Percentiles rank a stretch among this genome's conserved stretches.
Conservation (phyloP, 2,888 invertebrate species). For the Drosophila melanosoma region DNA sequence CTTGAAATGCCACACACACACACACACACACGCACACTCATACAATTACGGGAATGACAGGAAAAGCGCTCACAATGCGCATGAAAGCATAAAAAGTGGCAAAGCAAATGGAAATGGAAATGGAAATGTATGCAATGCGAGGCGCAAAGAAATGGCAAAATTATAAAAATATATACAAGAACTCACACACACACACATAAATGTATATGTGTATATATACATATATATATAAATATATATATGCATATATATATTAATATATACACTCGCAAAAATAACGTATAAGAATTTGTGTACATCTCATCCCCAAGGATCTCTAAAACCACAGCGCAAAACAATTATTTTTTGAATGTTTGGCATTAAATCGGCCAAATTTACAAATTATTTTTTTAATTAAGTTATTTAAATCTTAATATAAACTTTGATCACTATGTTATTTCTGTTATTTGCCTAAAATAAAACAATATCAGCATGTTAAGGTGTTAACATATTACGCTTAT, state of each 20-base stretch:
- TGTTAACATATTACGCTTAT: neutral
- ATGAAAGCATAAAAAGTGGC: slow-evolving; percentile 71
- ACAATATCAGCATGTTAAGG: neutral
- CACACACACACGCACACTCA: slow-evolving; percentile 29
- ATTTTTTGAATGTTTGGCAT: neutral
- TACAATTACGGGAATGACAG: slow-evolving; percentile 78
- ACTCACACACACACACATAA: slow-evolving; percentile 17
- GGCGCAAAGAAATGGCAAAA: slow-evolving; percentile 69
- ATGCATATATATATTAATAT: neutral
- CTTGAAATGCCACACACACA: slow-evolving; percentile 59
- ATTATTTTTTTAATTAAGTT: neutral
- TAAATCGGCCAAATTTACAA: neutral
- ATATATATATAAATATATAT: neutral
- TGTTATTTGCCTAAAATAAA: neutral
- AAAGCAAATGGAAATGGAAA: slow-evolving; percentile 58
- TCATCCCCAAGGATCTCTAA: neutral
- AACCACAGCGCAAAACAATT: neutral
- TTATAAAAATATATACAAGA: slow-evolving; percentile 63
- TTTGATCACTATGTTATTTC: neutral
- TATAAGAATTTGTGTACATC: neutral
- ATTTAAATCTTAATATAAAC: neutral
- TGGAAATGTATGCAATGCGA: slow-evolving; percentile 61
- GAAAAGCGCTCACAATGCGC: slow-evolving; percentile 76
- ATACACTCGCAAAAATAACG: neutral
- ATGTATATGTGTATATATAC: neutral